These are phyloP conservation scores for Troides oblongomaculatus DNA, from an alignment of 2,888 invertebrate species.

Conservation along the genomic window DNA sequence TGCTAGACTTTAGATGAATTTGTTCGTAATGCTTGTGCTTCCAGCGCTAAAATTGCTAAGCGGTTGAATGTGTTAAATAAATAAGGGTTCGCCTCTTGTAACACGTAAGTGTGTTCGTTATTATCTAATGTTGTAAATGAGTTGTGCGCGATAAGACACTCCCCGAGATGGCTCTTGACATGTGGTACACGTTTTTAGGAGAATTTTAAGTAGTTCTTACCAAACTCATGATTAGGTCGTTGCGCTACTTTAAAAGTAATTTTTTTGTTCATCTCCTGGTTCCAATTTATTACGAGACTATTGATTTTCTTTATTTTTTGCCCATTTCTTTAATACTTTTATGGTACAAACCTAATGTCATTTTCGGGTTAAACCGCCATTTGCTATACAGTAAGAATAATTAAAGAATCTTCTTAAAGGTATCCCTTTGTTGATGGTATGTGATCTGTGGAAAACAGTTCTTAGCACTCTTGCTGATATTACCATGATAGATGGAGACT, in stretches of 20 bases:
- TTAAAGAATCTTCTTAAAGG: too few species aligned
- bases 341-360: not conserved
- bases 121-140: conserved; percentile 38
- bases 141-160: conserved; percentile 42
- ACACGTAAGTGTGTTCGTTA: conserved; percentile 44
- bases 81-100: conserved; percentile 34
- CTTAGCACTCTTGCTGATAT: too few species aligned
- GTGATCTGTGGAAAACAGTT: too few species aligned
- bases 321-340: not conserved
- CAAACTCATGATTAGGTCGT: conserved; percentile 42
- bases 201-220: conserved; percentile 53
- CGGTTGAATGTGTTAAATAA: conserved; percentile 15
- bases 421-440: too few species aligned
- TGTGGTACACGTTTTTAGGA: conserved; percentile 49
- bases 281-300: not conserved
- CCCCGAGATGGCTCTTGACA: conserved; percentile 46
- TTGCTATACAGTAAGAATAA: too few species aligned
- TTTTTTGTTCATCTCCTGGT: conserved; percentile 16
- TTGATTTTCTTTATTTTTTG: not conserved
- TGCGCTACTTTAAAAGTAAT: conserved; percentile 40
- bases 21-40: not conserved
- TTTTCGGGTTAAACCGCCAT: not conserved
- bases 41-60: conserved; percentile 29
- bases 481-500: too few species aligned
- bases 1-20: not conserved